phyloP scores from a whole-genome alignment of 2,888 invertebrate genomes.

The Drosophila melanosoma region DNA sequence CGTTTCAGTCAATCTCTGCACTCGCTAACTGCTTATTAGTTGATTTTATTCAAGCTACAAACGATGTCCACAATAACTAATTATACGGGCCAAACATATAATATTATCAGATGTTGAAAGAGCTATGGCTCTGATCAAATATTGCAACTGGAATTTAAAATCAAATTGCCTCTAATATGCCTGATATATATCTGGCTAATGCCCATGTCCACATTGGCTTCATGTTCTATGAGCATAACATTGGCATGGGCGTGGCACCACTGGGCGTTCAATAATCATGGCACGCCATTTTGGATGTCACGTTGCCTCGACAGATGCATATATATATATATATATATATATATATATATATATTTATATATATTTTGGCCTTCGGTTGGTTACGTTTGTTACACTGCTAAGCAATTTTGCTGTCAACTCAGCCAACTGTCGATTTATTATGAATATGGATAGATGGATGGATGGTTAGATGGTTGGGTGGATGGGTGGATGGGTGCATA shows the following conservation, averaged over 20 bases:
- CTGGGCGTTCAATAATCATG: conserved; percentile 41
- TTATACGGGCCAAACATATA: conserved; percentile 6
- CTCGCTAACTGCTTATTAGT: conserved; percentile 45
- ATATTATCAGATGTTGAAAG: conserved; percentile 44
- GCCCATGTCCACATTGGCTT: conserved; percentile 13
- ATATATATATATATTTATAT: background rate
- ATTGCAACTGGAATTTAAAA: conserved; percentile 55
- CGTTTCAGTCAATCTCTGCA: background rate
- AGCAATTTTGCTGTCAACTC: conserved; percentile 39
- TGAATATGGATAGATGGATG: conserved; percentile 15
- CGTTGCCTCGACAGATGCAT: conserved; percentile 18
- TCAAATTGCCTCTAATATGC: conserved; percentile 67
- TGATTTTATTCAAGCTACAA: conserved; percentile 24
- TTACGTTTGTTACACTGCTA: conserved; percentile 32
- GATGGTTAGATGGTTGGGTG: conserved; percentile 6
- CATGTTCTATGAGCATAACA: conserved; percentile 23
- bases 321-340: background rate
- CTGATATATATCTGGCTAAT: conserved; percentile 58
- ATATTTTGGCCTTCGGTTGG: background rate
- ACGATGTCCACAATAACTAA: conserved; percentile 43
- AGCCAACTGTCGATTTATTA: conserved; percentile 37
- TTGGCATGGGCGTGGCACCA: conserved; percentile 45
- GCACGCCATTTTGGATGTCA: conserved; percentile 68
- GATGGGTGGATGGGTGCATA: conserved; percentile 12
- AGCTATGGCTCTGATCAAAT: conserved; percentile 43